Conservation (phyloP, 2,113 vertebrate genomes). For the Gobio gobio region DNA sequence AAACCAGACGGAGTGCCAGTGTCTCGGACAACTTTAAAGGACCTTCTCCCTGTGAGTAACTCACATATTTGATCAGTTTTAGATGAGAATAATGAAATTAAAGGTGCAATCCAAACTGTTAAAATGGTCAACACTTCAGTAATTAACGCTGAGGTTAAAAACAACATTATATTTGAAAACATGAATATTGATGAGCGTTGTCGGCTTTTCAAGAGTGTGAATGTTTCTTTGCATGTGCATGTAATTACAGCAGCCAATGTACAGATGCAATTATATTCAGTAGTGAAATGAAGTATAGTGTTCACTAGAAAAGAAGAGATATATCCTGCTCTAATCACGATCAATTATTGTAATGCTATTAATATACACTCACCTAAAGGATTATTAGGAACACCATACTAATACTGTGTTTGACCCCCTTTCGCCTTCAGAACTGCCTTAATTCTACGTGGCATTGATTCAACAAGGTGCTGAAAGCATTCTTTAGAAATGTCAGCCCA, state of each 20-base stretch:
- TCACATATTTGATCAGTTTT: not conserved
- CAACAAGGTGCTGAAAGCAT: no score
- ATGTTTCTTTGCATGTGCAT: not conserved
- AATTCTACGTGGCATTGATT: no score
- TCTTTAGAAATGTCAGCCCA: no score
- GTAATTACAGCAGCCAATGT: not conserved
- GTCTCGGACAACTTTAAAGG: not conserved
- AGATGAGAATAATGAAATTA: not conserved
- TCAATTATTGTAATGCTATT: not conserved
- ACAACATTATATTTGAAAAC: not conserved
- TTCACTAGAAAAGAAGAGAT: not conserved
- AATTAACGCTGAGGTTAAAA: not conserved
- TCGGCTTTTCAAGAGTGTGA: not conserved
- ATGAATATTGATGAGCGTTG: not conserved
- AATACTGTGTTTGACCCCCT: no score
- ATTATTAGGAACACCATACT: no score
- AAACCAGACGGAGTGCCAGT: slow-evolving; percentile 63
- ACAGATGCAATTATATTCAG: not conserved
- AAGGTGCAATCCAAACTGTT: not conserved
- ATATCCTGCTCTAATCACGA: not conserved
- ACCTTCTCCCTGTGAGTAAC: slow-evolving; percentile 72
- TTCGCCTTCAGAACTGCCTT: no score
- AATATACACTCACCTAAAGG: no score
- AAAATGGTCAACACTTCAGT: not conserved
- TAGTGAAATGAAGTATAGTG: not conserved